These are phyloP conservation scores for Mionectes olivaceus DNA, from an alignment of 2,797 vertebrate genomes.

Conservation along the genomic window DNA sequence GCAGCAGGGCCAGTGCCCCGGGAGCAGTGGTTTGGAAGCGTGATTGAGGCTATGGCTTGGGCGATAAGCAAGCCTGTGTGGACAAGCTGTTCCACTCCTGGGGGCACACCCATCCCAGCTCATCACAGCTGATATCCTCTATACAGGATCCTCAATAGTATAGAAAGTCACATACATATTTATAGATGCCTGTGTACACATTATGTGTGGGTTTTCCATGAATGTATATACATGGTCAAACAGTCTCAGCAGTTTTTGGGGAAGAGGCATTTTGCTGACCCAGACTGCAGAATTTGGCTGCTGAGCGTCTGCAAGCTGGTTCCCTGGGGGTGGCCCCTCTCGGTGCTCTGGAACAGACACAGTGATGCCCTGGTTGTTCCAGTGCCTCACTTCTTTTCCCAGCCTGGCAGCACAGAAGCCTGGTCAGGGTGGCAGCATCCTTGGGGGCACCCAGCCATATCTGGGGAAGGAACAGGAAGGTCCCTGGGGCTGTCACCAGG, in stretches of 20 bases:
- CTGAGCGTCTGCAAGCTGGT: neutral
- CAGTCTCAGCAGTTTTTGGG: neutral
- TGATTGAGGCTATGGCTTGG: fast-evolving
- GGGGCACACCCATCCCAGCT: neutral
- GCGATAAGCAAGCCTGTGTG: fast-evolving
- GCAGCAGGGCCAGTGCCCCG: neutral
- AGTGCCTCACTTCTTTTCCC: neutral
- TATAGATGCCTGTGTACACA: fast-evolving
- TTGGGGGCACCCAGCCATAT: neutral
- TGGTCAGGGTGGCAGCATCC: neutral
- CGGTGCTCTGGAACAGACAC: neutral
- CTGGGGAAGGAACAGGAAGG: neutral
- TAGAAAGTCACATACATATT: neutral
- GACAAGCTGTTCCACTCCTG: neutral
- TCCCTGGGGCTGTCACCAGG: neutral
- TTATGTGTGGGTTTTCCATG: neutral
- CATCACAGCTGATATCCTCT: neutral
- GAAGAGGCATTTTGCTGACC: neutral
- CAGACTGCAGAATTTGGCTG: neutral
- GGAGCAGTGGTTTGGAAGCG: neutral
- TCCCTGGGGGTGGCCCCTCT: neutral
- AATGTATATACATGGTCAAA: neutral
- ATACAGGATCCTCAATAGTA: neutral
- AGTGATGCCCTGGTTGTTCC: fast-evolving
- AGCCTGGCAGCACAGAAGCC: neutral